Base-by-base conservation (phyloP, 2,797 vertebrate genomes). In the Silurus aristotelis region DNA sequence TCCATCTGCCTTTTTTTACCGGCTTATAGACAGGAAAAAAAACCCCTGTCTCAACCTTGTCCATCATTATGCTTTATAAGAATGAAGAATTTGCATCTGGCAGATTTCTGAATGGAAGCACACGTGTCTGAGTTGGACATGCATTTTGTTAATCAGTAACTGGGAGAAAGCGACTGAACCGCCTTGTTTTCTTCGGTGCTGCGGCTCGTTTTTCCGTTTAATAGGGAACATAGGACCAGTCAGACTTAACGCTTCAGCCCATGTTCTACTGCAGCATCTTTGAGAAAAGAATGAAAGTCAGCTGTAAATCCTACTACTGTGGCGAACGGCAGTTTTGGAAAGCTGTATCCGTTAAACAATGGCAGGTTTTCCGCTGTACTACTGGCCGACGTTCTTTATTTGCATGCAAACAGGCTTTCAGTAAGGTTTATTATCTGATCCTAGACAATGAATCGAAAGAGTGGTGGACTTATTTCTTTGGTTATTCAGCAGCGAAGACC, bases 1-100 rank as follows among this genome's bases (percentile, higher is more conserved):
- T 87, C 78, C 83, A 56, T 86, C 90, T 83, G 87, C 64, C 87
- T 78, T 70, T 92, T 92, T 90, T 91, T 88, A 70, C 13, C 55
- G 1, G 20, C 19, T 38, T 76, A 89, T 89, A 87, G 73, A 86
- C 71, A 61, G 82, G 46, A 70, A 79, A 78, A 38, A 79, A 82
- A 31, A 31, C 31, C 31, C 81, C 31, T 66, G 46, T 84, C 70
- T 55, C 66, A 48, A 81, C 86, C 70, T 80, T 84, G 81, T 83
- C 72, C 52, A 43, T 38, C 25, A 79, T 68, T 55, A 84, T 68
- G 46, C 52, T 55, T 48, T 71, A 83, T 86, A 79, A 80, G 67
- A 84, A 72, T 85, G 75, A 46, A 68, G 72, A 31, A 77, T 64
- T 79, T 79, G 58, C 67, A 82, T 86, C 70, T 48, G 38, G 67